Conservation (phyloP, 1,140 invertebrate species). For the Drosophila yakuba region DNA sequence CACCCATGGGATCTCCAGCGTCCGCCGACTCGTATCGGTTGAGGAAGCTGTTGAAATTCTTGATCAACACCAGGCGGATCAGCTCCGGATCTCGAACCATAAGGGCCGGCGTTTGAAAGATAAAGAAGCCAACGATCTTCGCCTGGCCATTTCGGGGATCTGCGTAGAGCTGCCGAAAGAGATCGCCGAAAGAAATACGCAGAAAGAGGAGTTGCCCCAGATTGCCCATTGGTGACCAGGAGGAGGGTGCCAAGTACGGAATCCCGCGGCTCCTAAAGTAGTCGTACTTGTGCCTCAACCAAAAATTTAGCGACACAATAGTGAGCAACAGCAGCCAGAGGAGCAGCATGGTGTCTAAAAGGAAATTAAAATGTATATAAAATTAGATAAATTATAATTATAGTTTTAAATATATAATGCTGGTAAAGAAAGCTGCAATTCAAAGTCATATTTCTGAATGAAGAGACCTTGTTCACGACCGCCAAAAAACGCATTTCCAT, state of each 20-base stretch:
- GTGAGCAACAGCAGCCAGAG: slow-evolving; percentile 26
- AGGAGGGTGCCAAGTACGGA: slow-evolving; percentile 42
- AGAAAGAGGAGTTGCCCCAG: slow-evolving; percentile 57
- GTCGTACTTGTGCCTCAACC: slow-evolving; percentile 46
- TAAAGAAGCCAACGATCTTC: slow-evolving; percentile 81
- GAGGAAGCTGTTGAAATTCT: slow-evolving; percentile 84
- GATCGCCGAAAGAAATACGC: slow-evolving; percentile 70
- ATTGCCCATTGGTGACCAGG: slow-evolving; percentile 67
- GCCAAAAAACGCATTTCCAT: neutral
- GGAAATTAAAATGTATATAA: neutral
- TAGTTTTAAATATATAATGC: no score
- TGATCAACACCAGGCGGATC: slow-evolving; percentile 85
- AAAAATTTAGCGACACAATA: slow-evolving; percentile 24
- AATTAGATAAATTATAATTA: no score
- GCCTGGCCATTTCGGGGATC: slow-evolving; percentile 19
- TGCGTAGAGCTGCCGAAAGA: slow-evolving; percentile 67
- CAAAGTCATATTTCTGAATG: slow-evolving; percentile 7
- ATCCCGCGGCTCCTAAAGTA: slow-evolving; percentile 60
- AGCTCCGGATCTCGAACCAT: slow-evolving; percentile 86
- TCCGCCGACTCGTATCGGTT: slow-evolving; percentile 85
- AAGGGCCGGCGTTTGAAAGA: slow-evolving; percentile 85
- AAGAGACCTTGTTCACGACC: slow-evolving; percentile 9
- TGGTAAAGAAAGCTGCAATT: no score
- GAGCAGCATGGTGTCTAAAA: slow-evolving; percentile 4
- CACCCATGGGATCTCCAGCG: slow-evolving; percentile 61